These are phyloP conservation scores for Paracentrotus lividus DNA, from an alignment of 53 echinoderm and acorn worm species.

Conservation along the genomic window DNA sequence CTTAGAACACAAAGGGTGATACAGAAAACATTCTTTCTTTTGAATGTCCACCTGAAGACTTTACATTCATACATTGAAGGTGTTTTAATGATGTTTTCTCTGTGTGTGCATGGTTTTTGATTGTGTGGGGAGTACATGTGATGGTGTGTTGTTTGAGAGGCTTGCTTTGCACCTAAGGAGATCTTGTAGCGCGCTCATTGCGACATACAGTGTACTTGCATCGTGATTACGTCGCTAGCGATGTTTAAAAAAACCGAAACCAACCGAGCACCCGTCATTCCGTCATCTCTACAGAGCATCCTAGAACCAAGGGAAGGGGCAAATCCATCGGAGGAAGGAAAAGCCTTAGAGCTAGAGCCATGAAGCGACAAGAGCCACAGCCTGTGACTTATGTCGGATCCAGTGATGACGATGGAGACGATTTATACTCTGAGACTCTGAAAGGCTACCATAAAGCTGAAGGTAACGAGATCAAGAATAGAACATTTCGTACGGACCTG, in stretches of 20 bases:
- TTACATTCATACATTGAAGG: too few species aligned
- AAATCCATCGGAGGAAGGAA: not conserved
- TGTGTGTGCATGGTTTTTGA: not conserved
- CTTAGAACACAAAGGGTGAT: too few species aligned
- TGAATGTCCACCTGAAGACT: too few species aligned
- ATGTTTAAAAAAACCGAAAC: constrained; percentile 15
- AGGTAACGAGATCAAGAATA: not conserved
- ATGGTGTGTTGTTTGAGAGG: not conserved
- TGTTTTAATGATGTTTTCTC: too few species aligned
- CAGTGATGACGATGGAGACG: not conserved
- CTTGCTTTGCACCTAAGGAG: not conserved
- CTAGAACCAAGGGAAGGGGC: not conserved
- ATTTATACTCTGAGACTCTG: too few species aligned
- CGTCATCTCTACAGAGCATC: constrained; percentile 15
- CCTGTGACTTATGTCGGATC: not conserved
- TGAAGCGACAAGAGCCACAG: not conserved
- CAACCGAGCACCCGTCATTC: constrained; percentile 32
- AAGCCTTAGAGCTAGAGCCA: not conserved
- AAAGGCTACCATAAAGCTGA: not conserved
- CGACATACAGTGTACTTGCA: not conserved
- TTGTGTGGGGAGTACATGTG: too few species aligned
- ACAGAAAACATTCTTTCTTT: too few species aligned
- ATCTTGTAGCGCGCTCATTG: not conserved
- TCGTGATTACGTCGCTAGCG: not conserved
- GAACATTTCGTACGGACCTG: not conserved